Evolutionary conservation across 2,888 invertebrate species (phyloP), one percentile per base, ranked within the genome.

Genomic region (Macropis europaea): DNA sequence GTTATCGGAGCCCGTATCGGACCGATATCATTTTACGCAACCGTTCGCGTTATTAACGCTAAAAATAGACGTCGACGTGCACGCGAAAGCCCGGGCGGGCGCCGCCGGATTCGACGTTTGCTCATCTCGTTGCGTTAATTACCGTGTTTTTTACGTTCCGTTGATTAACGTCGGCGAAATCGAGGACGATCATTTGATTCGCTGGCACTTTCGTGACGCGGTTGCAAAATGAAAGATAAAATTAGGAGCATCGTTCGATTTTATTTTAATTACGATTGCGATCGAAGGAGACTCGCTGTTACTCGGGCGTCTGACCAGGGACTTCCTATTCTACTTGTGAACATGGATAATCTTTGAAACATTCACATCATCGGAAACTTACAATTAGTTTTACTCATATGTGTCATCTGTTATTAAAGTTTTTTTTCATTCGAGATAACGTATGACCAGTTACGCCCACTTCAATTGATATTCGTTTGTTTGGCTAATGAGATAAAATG

Each of bases 11-110:
- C 48, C 22, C 26, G 40, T 68, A 47, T 67, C 54, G 45, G 22
- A 28, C n/a, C 47, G 47, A 67, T 67, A 67, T 67, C 42, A 47
- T 34, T 68, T 67, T n/a, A 32, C 11, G 26, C 26, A 22, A 22
- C 34, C 4, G 32, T n/a, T 32, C 6, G 9, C 19, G 42, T 56
- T 56, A 68, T 68, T 56, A 67, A 67, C 68, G 47, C n/a, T 26
- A 42, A 56, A 54, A 56, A 48, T 48, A 48, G 59, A 59, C 28
- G 26, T 54, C 28, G n/a, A 17, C 30, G 47, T 17, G 17, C 5
- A 40, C 32, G 19, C 19, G 32, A 28, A 42, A 60, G 26, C 7
- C 15, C 13, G 15, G 40, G 6, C 45, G 22, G 15, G 19, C 32
- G 30, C 15, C 32, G 9, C 19, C 22, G 15, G 19, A 34, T 47